Conservation (phyloP, 2,888 invertebrate species). For the Aphodius granarius region DNA sequence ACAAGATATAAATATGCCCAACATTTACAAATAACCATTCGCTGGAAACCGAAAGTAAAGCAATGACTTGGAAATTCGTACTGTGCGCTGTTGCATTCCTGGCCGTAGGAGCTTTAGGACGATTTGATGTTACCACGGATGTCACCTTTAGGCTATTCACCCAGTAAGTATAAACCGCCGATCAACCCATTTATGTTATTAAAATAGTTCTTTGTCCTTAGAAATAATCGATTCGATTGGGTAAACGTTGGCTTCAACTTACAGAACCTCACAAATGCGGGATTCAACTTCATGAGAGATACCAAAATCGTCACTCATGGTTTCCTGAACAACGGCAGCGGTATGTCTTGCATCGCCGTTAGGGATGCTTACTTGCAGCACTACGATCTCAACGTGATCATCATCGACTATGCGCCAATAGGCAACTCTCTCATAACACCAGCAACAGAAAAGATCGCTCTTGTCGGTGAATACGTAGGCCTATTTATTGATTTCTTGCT, state of each 20-base stretch:
- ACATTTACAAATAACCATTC: not conserved
- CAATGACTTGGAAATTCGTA: not conserved
- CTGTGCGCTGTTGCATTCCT: not conserved
- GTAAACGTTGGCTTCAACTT: not conserved
- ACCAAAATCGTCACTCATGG: conserved; percentile 59
- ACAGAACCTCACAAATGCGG: not conserved
- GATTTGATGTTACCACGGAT: not conserved
- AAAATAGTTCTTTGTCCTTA: not conserved
- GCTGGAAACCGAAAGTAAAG: not conserved
- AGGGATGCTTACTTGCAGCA: conserved; percentile 54
- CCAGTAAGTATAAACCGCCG: not conserved
- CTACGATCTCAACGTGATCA: conserved; percentile 56
- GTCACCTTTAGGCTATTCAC: conserved; percentile 1
- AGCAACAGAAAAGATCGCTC: conserved; percentile 27
- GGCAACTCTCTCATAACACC: not conserved
- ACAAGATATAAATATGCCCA: not conserved
- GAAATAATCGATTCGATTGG: conserved; percentile 3
- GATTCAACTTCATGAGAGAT: conserved; percentile 30
- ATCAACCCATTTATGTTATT: not conserved
- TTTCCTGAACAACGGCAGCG: conserved; percentile 56
- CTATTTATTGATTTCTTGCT: conserved; percentile 55
- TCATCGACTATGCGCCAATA: conserved; percentile 43
- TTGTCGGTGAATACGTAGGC: conserved; percentile 56
- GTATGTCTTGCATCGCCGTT: conserved; percentile 53
- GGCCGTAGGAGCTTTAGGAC: not conserved